phyloP scores from a whole-genome alignment of 1,140 invertebrate species.

The Berghia stephanieae region DNA sequence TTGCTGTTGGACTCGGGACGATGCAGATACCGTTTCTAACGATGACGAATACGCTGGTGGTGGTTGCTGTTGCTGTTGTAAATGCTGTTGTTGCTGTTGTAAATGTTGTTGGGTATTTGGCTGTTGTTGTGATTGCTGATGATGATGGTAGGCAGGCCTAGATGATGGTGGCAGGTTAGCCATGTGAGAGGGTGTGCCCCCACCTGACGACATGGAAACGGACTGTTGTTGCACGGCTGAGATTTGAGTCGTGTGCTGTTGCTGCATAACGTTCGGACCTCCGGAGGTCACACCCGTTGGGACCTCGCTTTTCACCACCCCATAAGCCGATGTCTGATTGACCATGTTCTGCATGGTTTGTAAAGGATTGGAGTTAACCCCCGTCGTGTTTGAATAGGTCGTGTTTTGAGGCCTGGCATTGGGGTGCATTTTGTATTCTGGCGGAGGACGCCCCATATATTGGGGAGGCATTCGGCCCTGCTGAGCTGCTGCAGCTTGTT shows the following conservation, averaged over 20 bases:
- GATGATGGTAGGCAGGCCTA: constrained; percentile 9
- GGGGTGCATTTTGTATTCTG: constrained; percentile 60
- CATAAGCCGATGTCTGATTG: constrained; percentile 60
- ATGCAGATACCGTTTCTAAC: constrained; percentile 21
- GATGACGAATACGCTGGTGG: constrained; percentile 28
- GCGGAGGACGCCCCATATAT: constrained; percentile 58
- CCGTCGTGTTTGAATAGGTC: constrained; percentile 28
- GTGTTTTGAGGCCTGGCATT: constrained; percentile 34
- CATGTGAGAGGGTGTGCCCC: constrained; percentile 19
- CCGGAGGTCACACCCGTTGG: constrained; percentile 13
- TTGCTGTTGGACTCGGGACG: background rate
- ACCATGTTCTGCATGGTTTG: constrained; percentile 67
- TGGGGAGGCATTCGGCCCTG: constrained; percentile 47
- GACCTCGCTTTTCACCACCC: constrained; percentile 51
- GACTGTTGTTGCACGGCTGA: constrained; percentile 46
- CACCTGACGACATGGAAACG: constrained; percentile 20
- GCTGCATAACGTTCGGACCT: constrained; percentile 42
- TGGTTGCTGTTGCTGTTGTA: constrained; percentile 32
- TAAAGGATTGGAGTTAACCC: constrained; percentile 38
- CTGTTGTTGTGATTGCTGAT: no score
- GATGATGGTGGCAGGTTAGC: constrained; percentile 13
- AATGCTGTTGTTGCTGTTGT: constrained; percentile 30
- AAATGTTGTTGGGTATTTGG: no score
- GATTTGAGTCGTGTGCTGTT: constrained; percentile 49
- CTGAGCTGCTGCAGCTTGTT: constrained; percentile 42